Evolutionary conservation across 2,797 vertebrate genomes (phyloP).

Genomic region (Coilia nasus): DNA sequence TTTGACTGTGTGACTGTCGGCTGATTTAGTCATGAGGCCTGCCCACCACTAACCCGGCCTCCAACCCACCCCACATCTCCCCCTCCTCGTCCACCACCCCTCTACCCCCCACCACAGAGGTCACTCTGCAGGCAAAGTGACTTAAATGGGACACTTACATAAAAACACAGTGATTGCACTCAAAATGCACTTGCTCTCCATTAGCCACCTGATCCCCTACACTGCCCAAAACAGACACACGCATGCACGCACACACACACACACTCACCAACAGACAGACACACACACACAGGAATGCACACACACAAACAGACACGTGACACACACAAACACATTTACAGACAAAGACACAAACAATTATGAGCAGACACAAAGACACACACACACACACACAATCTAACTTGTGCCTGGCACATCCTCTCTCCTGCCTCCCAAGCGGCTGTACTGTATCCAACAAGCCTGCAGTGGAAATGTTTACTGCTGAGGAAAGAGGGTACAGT

Average conservation of each 20-base stretch:
- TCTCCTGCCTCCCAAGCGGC: not conserved
- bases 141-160: not conserved
- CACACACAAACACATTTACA: not conserved
- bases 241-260: not conserved
- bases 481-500: not conserved
- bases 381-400: not conserved
- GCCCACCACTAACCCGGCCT: not conserved
- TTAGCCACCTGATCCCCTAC: not conserved
- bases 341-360: not conserved
- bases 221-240: conserved; percentile 1
- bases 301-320: too few species aligned
- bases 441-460: not conserved
- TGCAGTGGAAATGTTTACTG: not conserved
- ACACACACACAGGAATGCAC: too few species aligned
- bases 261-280: not conserved
- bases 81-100: not conserved
- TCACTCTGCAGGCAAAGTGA: not conserved
- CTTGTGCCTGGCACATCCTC: not conserved
- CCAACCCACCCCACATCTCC: not conserved
- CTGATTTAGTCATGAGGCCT: too few species aligned
- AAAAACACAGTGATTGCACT: conserved; percentile 6
- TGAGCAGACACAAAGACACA: too few species aligned
- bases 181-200: not conserved
- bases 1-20: too few species aligned
- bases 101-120: not conserved